Conservation (phyloP, 1,140 invertebrate genomes). For the Penaeus japonicus region DNA sequence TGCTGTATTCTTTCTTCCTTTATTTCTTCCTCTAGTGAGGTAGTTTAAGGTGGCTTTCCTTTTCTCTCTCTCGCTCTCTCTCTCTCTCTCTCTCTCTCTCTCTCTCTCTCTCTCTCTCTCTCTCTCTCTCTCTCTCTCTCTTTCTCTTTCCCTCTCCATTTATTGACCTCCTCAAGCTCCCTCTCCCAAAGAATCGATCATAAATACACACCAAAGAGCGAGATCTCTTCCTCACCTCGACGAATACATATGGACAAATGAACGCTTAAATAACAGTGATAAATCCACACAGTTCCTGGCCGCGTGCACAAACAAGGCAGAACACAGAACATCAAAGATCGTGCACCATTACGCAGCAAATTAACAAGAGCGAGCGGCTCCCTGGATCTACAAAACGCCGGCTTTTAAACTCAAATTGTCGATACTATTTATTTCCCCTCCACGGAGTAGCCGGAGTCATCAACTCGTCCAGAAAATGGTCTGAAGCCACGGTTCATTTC, state of each 20-base stretch:
- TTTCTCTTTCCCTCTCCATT: background rate
- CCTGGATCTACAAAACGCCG: background rate
- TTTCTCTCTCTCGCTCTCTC: background rate
- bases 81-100: background rate
- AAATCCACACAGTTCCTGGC: background rate
- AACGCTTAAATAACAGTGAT: too few relatives aligned
- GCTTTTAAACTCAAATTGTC: constrained; percentile 40
- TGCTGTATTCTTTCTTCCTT: background rate
- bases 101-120: background rate
- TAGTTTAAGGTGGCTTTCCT: background rate
- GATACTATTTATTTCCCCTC: constrained; percentile 32
- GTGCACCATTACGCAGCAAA: too few relatives aligned
- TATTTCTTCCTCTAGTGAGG: background rate
- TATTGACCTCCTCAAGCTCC: background rate
- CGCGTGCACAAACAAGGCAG: too few relatives aligned
- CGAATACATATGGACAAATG: background rate
- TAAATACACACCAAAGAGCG: background rate
- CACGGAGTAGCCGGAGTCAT: background rate
- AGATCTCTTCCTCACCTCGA: background rate
- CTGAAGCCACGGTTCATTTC: constrained; percentile 21
- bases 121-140: background rate
- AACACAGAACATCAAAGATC: too few relatives aligned
- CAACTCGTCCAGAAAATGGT: constrained; percentile 12
- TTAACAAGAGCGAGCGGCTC: too few relatives aligned
- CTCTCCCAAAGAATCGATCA: background rate